Percentiles rank a stretch among this genome's conserved stretches.
These are phyloP conservation scores for Hylyphantes graminicola DNA, from an alignment of 1,140 invertebrate genomes.

Conservation along the genomic window DNA sequence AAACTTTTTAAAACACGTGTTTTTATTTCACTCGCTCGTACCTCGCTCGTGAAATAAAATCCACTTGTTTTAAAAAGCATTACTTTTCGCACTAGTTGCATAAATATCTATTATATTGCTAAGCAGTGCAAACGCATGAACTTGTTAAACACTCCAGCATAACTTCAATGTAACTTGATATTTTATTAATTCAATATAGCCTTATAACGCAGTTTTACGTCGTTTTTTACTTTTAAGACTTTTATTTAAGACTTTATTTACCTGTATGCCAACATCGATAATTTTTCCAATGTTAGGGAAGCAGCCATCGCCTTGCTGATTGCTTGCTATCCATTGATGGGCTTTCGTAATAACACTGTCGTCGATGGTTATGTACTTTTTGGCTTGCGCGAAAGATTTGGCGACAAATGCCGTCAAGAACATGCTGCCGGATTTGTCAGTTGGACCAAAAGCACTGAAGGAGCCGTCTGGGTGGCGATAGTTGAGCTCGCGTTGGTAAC, in stretches of 20 bases:
- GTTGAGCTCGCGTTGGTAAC: slow-evolving; percentile 80
- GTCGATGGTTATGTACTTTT: slow-evolving; percentile 77
- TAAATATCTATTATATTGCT: no score
- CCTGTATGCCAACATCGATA: slow-evolving; percentile 43
- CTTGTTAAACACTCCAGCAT: no score
- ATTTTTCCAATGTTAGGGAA: slow-evolving; percentile 56
- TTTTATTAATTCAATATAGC: no score
- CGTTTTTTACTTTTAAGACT: not conserved
- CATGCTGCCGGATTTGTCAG: slow-evolving; percentile 76
- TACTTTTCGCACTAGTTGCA: no score
- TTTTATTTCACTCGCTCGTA: no score
- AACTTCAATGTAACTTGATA: no score
- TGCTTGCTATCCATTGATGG: slow-evolving; percentile 70
- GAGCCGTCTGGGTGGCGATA: slow-evolving; percentile 81
- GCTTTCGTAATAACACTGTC: slow-evolving; percentile 66
- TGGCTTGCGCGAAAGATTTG: slow-evolving; percentile 77
- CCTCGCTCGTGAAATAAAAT: no score
- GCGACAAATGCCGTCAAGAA: slow-evolving; percentile 88
- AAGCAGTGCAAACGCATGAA: no score
- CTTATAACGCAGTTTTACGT: no score
- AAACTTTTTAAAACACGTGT: no score
- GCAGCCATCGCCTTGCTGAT: slow-evolving; percentile 38
- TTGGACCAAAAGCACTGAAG: slow-evolving; percentile 82
- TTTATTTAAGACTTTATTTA: slow-evolving; percentile 3
- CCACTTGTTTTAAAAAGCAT: no score